These are phyloP conservation scores for Cecidostiba fungosa DNA, from an alignment of 2,888 invertebrate genomes.

Conservation along the genomic window DNA sequence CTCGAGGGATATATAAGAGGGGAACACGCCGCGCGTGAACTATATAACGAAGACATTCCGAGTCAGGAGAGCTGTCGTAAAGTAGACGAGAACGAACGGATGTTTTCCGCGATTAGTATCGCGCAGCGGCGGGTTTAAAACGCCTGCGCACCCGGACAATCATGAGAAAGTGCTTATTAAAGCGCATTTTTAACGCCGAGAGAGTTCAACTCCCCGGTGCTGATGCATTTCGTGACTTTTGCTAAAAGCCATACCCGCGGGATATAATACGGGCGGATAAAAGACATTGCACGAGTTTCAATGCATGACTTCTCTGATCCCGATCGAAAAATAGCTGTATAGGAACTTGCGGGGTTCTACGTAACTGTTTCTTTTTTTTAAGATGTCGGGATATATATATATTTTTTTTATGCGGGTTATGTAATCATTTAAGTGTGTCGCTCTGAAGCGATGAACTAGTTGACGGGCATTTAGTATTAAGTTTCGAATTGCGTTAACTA, in stretches of 20 bases:
- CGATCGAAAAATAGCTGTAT: not conserved
- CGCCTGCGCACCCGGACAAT: not conserved
- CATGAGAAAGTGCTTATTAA: slow-evolving; percentile 35
- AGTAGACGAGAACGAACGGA: slow-evolving; percentile 15
- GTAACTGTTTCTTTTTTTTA: no score
- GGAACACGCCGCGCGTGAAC: not conserved
- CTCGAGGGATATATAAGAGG: not conserved
- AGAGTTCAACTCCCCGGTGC: not conserved
- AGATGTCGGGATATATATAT: no score
- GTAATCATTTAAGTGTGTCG: no score
- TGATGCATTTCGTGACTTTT: slow-evolving; percentile 7
- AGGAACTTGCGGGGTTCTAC: no score
- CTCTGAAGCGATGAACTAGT: not conserved
- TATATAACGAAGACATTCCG: slow-evolving; percentile 16
- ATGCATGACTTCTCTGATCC: not conserved
- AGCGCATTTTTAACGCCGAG: slow-evolving; percentile 6
- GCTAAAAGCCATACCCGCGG: not conserved
- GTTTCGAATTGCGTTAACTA: no score
- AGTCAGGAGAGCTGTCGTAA: not conserved
- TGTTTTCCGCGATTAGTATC: slow-evolving; percentile 13
- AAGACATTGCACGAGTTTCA: not conserved
- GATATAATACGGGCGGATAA: not conserved
- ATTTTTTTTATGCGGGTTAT: no score
- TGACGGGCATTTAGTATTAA: not conserved
- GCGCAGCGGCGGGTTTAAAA: not conserved